Base-by-base conservation (phyloP, 1,140 invertebrate species). In the Cyphomyrmex costatus region DNA sequence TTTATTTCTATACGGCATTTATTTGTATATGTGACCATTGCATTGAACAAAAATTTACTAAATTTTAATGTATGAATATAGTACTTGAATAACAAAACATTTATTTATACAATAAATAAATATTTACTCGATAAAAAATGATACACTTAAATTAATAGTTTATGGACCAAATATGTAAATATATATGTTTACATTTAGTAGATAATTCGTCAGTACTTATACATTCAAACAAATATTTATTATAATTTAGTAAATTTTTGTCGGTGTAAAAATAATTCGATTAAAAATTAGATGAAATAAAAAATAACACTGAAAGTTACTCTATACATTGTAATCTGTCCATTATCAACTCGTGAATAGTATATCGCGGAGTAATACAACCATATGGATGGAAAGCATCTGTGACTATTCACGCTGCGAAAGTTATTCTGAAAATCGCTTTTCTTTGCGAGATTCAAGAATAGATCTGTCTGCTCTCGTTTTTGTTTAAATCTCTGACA, bases 341-440 rank as follows among this genome's bases (percentile, higher is more conserved):
- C 6, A 14, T 42, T 21, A 61, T 76, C 53, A n/a, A 33, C 10
- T 8, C 19, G n/a, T n/a, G n/a, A n/a, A n/a, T n/a, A n/a, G n/a
- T n/a, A n/a, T n/a, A 49, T 77, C 46, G 24, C 58, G 21, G 1
- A 51, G 30, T 66, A 19, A 78, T 66, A 14, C 42, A 51, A 66
- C 8, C 12, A 14, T 27, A 1, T 33, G 24, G 21, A 77, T 14
- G n/a, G n/a, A 49, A 51, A 46, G 14, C 42, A 30, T 3, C n/a
- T 14, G 42, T 46, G 24, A 79, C n/a, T 51, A 4, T 60, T 56
- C 36, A 21, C 30, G 33, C 7, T 42, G 16, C 19, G 2, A 36
- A 76, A 36, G 21, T 14, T 76, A 61, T 42, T 24, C 27, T 30
- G n/a, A 66, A 79, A 66, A 24, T 46, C 66, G 7, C 7, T 24